Evolutionary conservation across 1,140 invertebrate genomes (phyloP).

Genomic region (Microplitis mediator): DNA sequence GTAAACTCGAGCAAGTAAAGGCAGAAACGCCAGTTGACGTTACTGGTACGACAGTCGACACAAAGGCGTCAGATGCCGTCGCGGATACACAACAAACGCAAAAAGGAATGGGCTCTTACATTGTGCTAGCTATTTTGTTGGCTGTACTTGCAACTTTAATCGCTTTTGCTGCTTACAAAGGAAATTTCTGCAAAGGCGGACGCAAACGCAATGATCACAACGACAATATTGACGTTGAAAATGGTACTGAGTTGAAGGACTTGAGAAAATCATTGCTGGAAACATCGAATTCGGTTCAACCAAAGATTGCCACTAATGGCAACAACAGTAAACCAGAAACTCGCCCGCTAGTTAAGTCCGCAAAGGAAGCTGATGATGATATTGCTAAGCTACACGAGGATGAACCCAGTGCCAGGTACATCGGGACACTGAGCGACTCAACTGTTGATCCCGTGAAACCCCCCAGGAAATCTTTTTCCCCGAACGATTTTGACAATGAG

Average conservation of each 20-base stretch:
- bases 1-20: conserved; percentile 24
- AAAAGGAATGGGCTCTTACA: conserved; percentile 57
- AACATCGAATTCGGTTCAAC: conserved; percentile 33
- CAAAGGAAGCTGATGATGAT: conserved; percentile 6
- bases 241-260: conserved; percentile 57
- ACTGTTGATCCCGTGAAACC: conserved; percentile 51
- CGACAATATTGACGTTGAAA: conserved; percentile 41
- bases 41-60: conserved; percentile 22
- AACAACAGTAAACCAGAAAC: conserved; percentile 42
- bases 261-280: conserved; percentile 55
- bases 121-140: conserved; percentile 49
- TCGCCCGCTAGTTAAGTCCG: conserved; percentile 47
- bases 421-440: background rate
- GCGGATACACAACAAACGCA: conserved; percentile 45
- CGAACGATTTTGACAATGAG: conserved; percentile 36
- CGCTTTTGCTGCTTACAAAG: conserved; percentile 56
- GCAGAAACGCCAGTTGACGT: conserved; percentile 9
- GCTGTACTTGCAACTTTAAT: conserved; percentile 49
- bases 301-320: conserved; percentile 52
- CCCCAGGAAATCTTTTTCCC: conserved; percentile 42
- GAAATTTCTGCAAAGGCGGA: conserved; percentile 53
- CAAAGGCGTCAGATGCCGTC: conserved; percentile 38
- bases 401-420: conserved; percentile 19
- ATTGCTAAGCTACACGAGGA: background rate
- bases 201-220: conserved; percentile 40